Evolutionary conservation across 2,888 invertebrate genomes (phyloP), one percentile per base, ranked within the genome.

Genomic region (Scelioninae gen. 1): DNA sequence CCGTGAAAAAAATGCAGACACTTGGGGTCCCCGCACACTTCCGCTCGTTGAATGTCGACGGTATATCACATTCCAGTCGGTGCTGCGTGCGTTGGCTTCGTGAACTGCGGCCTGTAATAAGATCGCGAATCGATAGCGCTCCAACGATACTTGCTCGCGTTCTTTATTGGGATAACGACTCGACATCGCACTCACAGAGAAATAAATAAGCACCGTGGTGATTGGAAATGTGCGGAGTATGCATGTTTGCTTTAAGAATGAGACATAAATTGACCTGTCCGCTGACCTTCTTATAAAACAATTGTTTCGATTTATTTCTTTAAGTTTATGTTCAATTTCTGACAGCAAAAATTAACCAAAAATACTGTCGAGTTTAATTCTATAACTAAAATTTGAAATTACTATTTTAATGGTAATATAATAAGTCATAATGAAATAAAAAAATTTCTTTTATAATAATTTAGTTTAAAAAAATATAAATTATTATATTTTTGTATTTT

Each of bases 131-230:
- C 83, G 66, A 83, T 80, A 66, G 47, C 56, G 56, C 45, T 51
- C 65, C 72, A 66, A 51, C 87, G 87, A 87, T 87, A 88, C 88
- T 31, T 53, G 29, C 29, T 63, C 58, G 71, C 58, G 32, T 58
- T 65, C 58, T 65, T 49, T 40, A 65, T 72, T 51, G 51, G 51
- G 29, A 65, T 58, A 53, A 49, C n/a, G 31, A 13, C 38, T 13
- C 34, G 51, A 31, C 13, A 9, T 69, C 55, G 38, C 13, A 31
- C 40, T 34, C 74, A 32, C 11, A 23, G 23, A 51, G 32, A 58
- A 65, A 78, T 56, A 78, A 71, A 58, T 72, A 51, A 23, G 58
- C 56, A 32, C 65, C n/a, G 40, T 47, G 56, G 13, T 5, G 29
- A 53, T 16, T 45, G 56, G 31, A 75, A 65, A 66, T 56, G 65